Evolutionary conservation across 2,888 invertebrate genomes (phyloP), one percentile per base, ranked within the genome.

Genomic region (Pheosia gnoma): DNA sequence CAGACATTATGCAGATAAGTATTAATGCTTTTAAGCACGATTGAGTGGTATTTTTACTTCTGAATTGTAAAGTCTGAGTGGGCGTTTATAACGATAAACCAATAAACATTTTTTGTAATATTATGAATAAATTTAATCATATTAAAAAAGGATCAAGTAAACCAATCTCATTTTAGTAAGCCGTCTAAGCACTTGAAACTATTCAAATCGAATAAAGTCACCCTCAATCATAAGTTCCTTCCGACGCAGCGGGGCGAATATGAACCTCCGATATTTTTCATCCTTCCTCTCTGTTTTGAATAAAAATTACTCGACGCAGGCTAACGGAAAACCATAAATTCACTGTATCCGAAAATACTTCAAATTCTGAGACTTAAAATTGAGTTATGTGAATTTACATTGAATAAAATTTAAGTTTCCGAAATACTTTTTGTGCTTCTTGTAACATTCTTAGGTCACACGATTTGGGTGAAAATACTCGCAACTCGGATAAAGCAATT

Each of bases 401-500:
- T 67, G 78, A 77, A 47, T n/a, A 47, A 47, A 47, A n/a, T 47
- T 47, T 3, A n/a, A 5, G 39, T 39, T n/a, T 47, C 5, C 47
- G 4, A 25, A 2, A 25, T 0, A 25, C 25, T 47, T 47, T 4
- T 11, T 47, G 47, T n/a, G 47, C 5, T n/a, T n/a, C 47, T 6
- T 47, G 47, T 47, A n/a, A 47, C 62, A 66, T 58, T 66, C 47
- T 38, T 45, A 53, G 7, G 55, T 63, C 58, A 57, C 58, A 57
- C 49, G 39, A 59, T 47, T 53, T 60, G 49, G 56, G 47, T 65
- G 70, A 70, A 75, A 69, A 80, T 82, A 79, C 77, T 75, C 64
- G 61, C 67, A 65, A 84, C 80, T 82, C 81, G 78, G 72, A 91
- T 91, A 84, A 90, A 91, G 89, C 85, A 89, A 92, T 92, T 91